Evolutionary conservation across 1,140 invertebrate genomes (phyloP), one percentile per base, ranked within the genome.

Genomic region (Cyclargus thomasi): DNA sequence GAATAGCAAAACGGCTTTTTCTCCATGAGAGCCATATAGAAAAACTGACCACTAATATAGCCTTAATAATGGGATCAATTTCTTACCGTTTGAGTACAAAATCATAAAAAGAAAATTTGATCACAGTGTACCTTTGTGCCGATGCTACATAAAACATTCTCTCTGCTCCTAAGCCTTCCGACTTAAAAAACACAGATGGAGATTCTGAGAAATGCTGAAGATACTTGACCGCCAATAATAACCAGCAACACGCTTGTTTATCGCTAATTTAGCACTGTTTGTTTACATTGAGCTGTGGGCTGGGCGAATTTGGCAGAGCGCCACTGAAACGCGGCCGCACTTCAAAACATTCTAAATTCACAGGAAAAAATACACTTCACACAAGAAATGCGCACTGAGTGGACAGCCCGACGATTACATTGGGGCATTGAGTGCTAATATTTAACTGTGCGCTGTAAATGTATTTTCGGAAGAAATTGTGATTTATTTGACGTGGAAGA

Each of bases 281-380:
- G 75, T 77, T 77, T 72, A 77, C 65, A 63, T 47, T 47, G 53
- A 70, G 67, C 62, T 69, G 21, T 65, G 69, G 62, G 75, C 29
- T 70, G 63, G 68, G 67, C 29, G 72, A 63, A 62, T 66, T 71
- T 87, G 85, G 85, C 83, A 82, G 63, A 17, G 53, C 73, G 84
- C 84, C 82, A 85, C 70, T 71, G 76, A 71, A 82, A 76, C 78
- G 80, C 82, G 78, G 80, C 79, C 84, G 79, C 75, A 73, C 76
- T 81, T 73, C 79, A 81, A 87, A 85, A 87, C 85, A 85, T 74
- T 75, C 72, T 62, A 75, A 78, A 80, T 85, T 85, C 79, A 77
- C 73, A 77, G 77, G 78, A 83, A 85, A 84, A 84, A 82, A 79
- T 79, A 80, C 55, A 59, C 17, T 59, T 18, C 17, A 20, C 55